Conservation (phyloP, 2,797 vertebrate species). For the Hylomyscus alleni region DNA sequence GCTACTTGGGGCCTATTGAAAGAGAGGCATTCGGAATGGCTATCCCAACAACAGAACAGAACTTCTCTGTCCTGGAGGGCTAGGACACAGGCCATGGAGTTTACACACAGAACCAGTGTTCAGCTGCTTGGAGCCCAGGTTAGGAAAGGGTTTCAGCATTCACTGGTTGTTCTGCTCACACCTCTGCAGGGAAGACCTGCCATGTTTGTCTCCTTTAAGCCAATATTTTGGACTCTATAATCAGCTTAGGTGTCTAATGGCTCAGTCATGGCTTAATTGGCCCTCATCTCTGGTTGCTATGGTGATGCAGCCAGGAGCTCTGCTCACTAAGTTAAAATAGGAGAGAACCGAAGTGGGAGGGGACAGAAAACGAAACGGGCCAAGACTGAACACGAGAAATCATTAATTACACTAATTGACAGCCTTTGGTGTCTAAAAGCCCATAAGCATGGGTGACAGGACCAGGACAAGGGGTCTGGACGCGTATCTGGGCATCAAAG, state of each 20-base stretch:
- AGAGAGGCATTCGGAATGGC: not conserved
- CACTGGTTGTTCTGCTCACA: not conserved
- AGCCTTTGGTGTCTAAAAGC: slow-evolving; percentile 41
- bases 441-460: not conserved
- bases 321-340: slow-evolving; percentile 53
- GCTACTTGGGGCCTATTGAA: not conserved
- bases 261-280: slow-evolving; percentile 60
- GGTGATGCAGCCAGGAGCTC: slow-evolving; percentile 60
- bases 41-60: not conserved
- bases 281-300: slow-evolving; percentile 69
- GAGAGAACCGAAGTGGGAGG: not conserved
- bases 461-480: slow-evolving; percentile 3
- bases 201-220: slow-evolving; percentile 21
- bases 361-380: not conserved
- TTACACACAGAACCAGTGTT: not conserved
- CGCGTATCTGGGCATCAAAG: not conserved
- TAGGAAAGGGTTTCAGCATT: not conserved
- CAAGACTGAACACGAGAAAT: not conserved
- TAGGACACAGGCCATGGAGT: not conserved
- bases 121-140: not conserved
- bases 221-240: slow-evolving; percentile 64
- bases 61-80: not conserved
- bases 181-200: not conserved
- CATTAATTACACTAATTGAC: slow-evolving; percentile 64
- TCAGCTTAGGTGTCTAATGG: slow-evolving; percentile 69